A percentile compares a stretch with the other conserved stretches of the same genome.
Conservation (phyloP, 2,888 invertebrate species). For the Apeira syringaria region DNA sequence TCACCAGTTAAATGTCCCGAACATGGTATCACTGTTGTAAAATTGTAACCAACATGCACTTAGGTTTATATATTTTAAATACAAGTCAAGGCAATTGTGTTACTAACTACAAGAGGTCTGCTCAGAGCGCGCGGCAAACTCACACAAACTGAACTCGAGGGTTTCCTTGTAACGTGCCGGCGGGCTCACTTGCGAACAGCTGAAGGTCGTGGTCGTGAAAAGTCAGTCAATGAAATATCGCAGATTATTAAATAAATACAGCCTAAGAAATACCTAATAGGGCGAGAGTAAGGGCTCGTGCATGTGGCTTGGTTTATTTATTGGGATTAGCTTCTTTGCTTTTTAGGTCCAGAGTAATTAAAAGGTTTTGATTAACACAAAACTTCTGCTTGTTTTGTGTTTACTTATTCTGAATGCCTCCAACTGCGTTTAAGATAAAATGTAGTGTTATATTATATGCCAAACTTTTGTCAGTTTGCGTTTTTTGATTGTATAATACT, state of each 20-base stretch:
- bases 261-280: conserved; percentile 3
- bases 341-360: too few relatives aligned
- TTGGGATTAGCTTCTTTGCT: too few relatives aligned
- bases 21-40: conserved; percentile 28
- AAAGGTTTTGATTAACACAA: too few relatives aligned
- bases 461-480: too few relatives aligned
- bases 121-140: conserved; percentile 46
- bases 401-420: too few relatives aligned
- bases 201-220: conserved; percentile 37
- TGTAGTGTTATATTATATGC: too few relatives aligned
- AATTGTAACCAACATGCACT: conserved; percentile 16
- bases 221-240: conserved; percentile 9
- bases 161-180: conserved; percentile 45
- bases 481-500: too few relatives aligned
- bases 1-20: conserved; percentile 36
- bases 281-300: not conserved
- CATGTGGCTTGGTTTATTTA: not conserved
- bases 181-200: conserved; percentile 23
- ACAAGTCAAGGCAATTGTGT: conserved; percentile 10
- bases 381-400: too few relatives aligned
- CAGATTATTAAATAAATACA: too few relatives aligned
- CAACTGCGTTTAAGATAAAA: too few relatives aligned
- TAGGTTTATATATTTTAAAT: conserved; percentile 10
- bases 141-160: conserved; percentile 55
- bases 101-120: conserved; percentile 41